Evolutionary conservation across 2,113 vertebrate genomes (phyloP).

Genomic region (Vicugna pacos): DNA sequence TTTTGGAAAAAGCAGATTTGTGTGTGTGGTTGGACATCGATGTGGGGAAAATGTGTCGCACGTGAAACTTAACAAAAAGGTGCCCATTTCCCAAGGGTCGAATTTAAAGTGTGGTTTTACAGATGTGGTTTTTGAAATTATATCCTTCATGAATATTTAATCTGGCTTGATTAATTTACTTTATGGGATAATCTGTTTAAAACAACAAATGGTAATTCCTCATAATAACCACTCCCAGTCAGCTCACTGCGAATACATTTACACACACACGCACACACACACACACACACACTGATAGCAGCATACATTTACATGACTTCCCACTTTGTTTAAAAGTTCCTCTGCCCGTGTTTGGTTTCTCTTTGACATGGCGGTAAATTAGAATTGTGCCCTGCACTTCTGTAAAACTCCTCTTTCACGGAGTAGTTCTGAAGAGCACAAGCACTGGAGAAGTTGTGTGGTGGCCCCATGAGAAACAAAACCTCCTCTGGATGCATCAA

Average conservation of each 20-base stretch:
- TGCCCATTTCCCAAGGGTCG: background rate
- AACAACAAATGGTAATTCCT: conserved; percentile 60
- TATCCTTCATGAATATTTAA: conserved; percentile 58
- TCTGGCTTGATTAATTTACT: conserved; percentile 63
- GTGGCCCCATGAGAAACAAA: background rate
- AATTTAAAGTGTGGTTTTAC: conserved; percentile 56
- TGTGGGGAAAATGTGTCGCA: background rate
- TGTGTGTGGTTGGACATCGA: background rate
- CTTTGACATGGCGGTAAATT: background rate
- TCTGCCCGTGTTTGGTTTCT: background rate
- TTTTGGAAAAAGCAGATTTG: background rate
- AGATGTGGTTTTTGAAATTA: conserved; percentile 68
- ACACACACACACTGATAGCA: background rate
- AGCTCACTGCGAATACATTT: background rate
- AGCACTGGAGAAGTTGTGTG: background rate
- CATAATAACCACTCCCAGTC: background rate
- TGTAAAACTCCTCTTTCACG: background rate
- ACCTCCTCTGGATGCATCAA: background rate
- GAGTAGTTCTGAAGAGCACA: background rate
- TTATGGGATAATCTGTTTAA: conserved; percentile 66
- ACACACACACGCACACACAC: background rate
- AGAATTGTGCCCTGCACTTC: background rate
- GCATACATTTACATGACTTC: background rate
- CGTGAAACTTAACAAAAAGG: background rate
- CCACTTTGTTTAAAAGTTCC: background rate